phyloP scores from a whole-genome alignment of 2,113 vertebrate species.

The Bubo blakistoni region DNA sequence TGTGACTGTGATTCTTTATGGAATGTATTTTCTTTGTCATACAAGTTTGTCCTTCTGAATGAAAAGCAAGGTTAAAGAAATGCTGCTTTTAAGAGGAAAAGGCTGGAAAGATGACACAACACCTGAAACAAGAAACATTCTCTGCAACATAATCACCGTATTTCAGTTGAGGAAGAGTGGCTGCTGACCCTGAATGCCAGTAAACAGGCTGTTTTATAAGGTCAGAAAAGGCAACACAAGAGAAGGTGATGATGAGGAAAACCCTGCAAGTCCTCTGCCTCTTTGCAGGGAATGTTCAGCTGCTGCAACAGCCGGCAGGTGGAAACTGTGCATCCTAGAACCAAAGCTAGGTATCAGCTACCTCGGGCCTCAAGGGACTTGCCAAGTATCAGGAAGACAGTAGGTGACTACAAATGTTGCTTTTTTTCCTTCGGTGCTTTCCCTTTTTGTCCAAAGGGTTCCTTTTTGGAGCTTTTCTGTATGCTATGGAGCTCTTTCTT shows the following conservation, averaged over 20 bases:
- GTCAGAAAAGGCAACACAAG: neutral
- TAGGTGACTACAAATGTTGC: neutral
- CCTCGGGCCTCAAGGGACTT: neutral
- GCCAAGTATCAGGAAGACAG: neutral
- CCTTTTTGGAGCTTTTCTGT: neutral
- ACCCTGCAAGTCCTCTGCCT: neutral
- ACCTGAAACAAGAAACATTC: neutral
- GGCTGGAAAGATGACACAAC: neutral
- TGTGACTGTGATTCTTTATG: neutral
- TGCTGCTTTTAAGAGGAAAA: neutral
- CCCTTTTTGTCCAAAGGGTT: neutral
- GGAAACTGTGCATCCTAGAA: neutral
- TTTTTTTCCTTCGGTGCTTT: neutral
- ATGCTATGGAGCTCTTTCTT: neutral
- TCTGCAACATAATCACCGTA: neutral
- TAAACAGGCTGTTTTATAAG: neutral
- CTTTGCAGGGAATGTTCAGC: neutral
- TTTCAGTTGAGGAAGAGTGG: neutral
- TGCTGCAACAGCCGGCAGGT: neutral
- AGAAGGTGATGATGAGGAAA: neutral
- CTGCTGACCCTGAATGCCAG: neutral
- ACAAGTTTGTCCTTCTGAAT: neutral
- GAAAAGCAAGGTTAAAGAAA: neutral
- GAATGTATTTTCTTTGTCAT: neutral
- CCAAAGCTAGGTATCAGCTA: neutral